phyloP scores from a whole-genome alignment of 2,797 vertebrate genomes.

The Pogoniulus pusillus region DNA sequence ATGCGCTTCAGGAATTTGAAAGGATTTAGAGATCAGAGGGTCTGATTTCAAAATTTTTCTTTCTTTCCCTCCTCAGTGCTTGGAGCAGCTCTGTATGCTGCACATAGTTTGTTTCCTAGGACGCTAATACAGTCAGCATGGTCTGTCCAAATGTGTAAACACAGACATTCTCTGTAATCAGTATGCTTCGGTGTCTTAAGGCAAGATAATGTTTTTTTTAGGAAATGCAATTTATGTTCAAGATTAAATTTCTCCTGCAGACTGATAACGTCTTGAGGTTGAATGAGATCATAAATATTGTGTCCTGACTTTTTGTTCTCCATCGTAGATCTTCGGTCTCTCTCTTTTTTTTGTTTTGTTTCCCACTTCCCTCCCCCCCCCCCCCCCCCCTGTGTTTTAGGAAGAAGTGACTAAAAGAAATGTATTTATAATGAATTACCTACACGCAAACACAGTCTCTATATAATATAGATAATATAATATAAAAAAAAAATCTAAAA shows the following conservation, averaged over 20 bases:
- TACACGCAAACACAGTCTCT: background rate
- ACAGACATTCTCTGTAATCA: slow-evolving; percentile 86
- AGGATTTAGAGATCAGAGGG: slow-evolving; percentile 80
- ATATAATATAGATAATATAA: too few species aligned
- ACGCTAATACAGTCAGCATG: slow-evolving; percentile 84
- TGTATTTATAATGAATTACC: background rate
- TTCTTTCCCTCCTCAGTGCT: slow-evolving; percentile 69
- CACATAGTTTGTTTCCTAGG: slow-evolving; percentile 78
- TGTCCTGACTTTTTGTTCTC: slow-evolving; percentile 66
- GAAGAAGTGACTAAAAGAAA: background rate
- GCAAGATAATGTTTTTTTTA: slow-evolving; percentile 85
- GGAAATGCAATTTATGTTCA: slow-evolving; percentile 85
- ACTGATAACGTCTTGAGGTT: slow-evolving; percentile 80
- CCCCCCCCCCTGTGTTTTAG: background rate
- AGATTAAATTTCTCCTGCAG: slow-evolving; percentile 79
- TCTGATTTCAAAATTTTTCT: slow-evolving; percentile 83
- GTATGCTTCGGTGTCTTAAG: slow-evolving; percentile 81
- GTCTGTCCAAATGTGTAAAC: slow-evolving; percentile 82
- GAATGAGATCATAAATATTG: slow-evolving; percentile 77
- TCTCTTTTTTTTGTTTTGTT: background rate
- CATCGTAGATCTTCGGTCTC: slow-evolving; percentile 42
- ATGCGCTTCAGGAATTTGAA: slow-evolving; percentile 85
- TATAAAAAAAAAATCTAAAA: background rate
- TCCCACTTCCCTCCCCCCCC: too few species aligned
- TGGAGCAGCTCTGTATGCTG: slow-evolving; percentile 68